Evolutionary conservation across 2,113 vertebrate genomes (phyloP).

Genomic region (Megaleporinus macrocephalus): DNA sequence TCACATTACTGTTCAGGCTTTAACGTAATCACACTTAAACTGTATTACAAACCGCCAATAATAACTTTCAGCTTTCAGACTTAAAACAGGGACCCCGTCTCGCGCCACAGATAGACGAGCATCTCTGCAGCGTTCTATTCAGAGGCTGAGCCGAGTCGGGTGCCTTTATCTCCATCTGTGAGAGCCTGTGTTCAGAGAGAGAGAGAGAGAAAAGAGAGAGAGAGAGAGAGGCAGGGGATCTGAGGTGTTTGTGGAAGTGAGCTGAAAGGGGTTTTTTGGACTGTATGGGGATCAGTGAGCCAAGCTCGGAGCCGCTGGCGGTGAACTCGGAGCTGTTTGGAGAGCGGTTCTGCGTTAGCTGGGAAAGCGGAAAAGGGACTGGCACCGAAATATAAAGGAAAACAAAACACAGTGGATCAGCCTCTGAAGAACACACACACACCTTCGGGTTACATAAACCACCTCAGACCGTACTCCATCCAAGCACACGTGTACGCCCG

Average conservation of each 20-base stretch:
- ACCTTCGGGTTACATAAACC: constrained; percentile 18
- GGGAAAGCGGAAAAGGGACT: constrained; percentile 6
- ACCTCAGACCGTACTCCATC: constrained; percentile 18
- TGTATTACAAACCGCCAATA: neutral
- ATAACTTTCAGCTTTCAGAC: neutral
- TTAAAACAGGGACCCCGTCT: neutral
- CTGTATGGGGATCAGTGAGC: constrained; percentile 33
- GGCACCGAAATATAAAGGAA: neutral
- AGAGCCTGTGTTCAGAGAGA: constrained; percentile 10
- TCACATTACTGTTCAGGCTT: neutral
- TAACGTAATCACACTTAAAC: neutral
- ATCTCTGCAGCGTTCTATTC: neutral
- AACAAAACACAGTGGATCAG: constrained; percentile 7
- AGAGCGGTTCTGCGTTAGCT: constrained; percentile 14
- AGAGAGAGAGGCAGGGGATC: neutral
- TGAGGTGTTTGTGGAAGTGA: constrained; percentile 10
- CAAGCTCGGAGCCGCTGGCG: constrained; percentile 17
- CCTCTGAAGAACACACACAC: constrained; percentile 4
- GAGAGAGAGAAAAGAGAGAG: neutral
- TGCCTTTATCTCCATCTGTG: neutral
- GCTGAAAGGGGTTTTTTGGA: constrained; percentile 18
- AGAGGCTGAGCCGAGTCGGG: neutral
- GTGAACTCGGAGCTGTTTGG: constrained; percentile 17
- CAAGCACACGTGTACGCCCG: constrained; percentile 33
- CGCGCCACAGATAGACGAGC: neutral